These are phyloP conservation scores for Xiphorhynchus erythropygius DNA, from an alignment of 2,797 vertebrate genomes.

Conservation along the genomic window DNA sequence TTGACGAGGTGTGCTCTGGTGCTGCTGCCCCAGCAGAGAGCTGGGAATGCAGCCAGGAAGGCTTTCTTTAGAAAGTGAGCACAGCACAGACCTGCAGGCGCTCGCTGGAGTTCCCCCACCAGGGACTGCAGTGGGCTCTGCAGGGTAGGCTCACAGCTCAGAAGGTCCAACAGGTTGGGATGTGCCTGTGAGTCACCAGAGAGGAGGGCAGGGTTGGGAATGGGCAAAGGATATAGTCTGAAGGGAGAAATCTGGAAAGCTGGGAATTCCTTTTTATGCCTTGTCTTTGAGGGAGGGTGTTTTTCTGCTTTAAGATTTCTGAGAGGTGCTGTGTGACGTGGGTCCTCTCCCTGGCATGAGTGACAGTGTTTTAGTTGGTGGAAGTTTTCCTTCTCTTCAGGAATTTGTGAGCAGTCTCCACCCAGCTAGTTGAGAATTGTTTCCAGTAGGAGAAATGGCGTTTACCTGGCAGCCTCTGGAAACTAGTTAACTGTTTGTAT, in stretches of 20 bases:
- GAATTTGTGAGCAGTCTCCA: slow-evolving; percentile 64
- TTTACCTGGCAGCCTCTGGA: slow-evolving; percentile 53
- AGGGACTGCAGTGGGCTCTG: not conserved
- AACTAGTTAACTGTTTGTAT: slow-evolving; percentile 36
- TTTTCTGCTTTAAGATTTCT: not conserved
- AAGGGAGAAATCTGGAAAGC: not conserved
- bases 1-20: not conserved
- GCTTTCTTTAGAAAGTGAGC: not conserved
- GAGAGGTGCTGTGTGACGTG: not conserved
- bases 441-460: not conserved
- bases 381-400: slow-evolving; percentile 47
- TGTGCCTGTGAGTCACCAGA: not conserved
- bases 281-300: rapidly evolving
- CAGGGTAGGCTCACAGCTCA: not conserved
- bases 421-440: slow-evolving; percentile 40
- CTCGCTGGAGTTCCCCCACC: not conserved
- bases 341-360: not conserved
- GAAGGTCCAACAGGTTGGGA: not conserved
- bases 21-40: not conserved
- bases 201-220: not conserved
- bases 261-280: not conserved
- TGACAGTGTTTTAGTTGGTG: not conserved
- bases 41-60: not conserved
- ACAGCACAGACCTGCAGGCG: not conserved
- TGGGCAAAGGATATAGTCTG: not conserved